phyloP scores from a whole-genome alignment of 2,797 vertebrate species.

The Chrysocyon brachyurus region DNA sequence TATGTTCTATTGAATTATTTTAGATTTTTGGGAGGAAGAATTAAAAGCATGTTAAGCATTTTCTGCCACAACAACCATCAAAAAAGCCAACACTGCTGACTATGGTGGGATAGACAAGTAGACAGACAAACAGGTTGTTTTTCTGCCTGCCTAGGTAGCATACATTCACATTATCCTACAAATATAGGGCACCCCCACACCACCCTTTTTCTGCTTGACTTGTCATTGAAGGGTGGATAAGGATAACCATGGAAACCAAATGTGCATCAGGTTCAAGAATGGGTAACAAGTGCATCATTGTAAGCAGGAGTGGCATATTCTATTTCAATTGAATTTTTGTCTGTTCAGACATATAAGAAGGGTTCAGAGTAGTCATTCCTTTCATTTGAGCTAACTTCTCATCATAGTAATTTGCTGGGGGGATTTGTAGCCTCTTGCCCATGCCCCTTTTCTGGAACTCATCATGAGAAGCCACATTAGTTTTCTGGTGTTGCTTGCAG shows the following conservation, averaged over 20 bases:
- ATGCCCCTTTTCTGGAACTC: neutral
- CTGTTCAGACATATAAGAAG: neutral
- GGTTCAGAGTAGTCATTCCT: neutral
- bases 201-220: neutral
- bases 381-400: neutral
- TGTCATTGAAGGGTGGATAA: neutral
- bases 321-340: neutral
- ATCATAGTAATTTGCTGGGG: neutral
- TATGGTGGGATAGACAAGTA: neutral
- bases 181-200: neutral
- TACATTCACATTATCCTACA: neutral
- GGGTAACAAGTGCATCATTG: neutral
- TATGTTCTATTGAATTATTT: neutral
- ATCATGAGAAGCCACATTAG: neutral
- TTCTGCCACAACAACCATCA: neutral
- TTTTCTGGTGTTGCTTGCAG: neutral
- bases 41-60: neutral
- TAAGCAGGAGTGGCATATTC: neutral
- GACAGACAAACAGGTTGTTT: too few species aligned
- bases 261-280: neutral
- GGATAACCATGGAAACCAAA: neutral
- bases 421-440: neutral
- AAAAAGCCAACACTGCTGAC: neutral
- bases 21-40: neutral
- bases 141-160: neutral